Base-by-base conservation (phyloP, 2,888 invertebrate genomes). In the Apamea epomidion region DNA sequence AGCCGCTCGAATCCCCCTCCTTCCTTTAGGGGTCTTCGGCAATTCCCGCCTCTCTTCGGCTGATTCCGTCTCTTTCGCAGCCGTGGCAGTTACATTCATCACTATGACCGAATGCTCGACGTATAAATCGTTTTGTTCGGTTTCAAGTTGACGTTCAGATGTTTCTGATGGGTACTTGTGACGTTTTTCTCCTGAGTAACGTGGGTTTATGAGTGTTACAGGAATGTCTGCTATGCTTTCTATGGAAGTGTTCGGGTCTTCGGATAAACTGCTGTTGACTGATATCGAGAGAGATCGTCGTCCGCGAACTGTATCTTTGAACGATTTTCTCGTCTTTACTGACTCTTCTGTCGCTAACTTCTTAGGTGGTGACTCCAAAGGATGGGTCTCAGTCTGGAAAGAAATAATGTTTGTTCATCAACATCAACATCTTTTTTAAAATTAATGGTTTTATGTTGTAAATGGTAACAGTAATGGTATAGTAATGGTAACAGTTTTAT, bases 191-290 rank as follows among this genome's bases (percentile, higher is more conserved):
- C 93, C 93, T 0, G 93, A 91, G 81, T 96, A 96, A 0, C 94
- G 93, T 0, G 96, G 95, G 90, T 96, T 97, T 76, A 97, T 93
- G 0, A 97, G 91, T 0, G 96, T 96, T 8, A 96, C 85, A 0
- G 97, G 95, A 7, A 97, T 95, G 81, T 97, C 97, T 0, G 97
- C 97, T 70, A 97, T 96, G 85, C 97, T 97, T 71, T 97, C 97
- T 79, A 97, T 92, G 0, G 97, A 96, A 0, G 94, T 94, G 90
- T 95, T 96, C 0, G 96, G 96, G 62, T 97, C 97, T 10, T 96
- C 97, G 0, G 96, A 95, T 1, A 97, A 91, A 75, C 96, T 96
- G 89, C 97, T 97, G 88, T 96, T 97, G 0, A 93, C 94, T 6
- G 96, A 97, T 91, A 96, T 92, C 25, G 97, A 97, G 16, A 95